Percentiles rank a stretch among this genome's conserved stretches.
These are phyloP conservation scores for Leptobrachium ailaonicum DNA, from an alignment of 2,113 vertebrate genomes.

Conservation along the genomic window DNA sequence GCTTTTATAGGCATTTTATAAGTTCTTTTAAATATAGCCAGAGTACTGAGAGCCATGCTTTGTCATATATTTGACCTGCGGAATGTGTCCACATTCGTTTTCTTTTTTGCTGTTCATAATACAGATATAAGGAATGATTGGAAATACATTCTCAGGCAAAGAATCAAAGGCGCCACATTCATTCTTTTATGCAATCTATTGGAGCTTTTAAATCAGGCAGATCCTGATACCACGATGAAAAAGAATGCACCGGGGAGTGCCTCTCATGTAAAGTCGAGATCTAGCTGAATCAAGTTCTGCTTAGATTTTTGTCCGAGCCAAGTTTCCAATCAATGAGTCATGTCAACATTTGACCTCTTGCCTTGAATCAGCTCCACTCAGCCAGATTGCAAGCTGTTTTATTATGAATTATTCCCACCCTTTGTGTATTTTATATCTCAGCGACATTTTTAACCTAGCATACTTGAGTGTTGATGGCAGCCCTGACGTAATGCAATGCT, in stretches of 20 bases:
- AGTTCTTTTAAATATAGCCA: slow-evolving; percentile 6
- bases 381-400: neutral
- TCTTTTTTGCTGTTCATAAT: neutral
- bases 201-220: neutral
- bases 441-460: neutral
- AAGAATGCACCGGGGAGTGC: slow-evolving; percentile 8
- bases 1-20: neutral
- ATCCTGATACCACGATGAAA: neutral
- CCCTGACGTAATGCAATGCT: neutral
- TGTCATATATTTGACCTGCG: slow-evolving; percentile 18
- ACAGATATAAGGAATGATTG: neutral
- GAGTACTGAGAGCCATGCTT: slow-evolving; percentile 13
- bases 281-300: neutral
- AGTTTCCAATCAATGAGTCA: slow-evolving; percentile 35
- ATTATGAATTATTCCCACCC: neutral
- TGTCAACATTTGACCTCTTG: slow-evolving; percentile 7
- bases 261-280: neutral
- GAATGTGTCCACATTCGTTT: slow-evolving; percentile 9
- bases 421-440: neutral
- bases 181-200: neutral
- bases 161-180: slow-evolving; percentile 24
- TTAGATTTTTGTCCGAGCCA: slow-evolving; percentile 12
- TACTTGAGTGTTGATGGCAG: neutral
- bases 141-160: slow-evolving; percentile 16
- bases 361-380: neutral